Percentiles rank a stretch among this genome's conserved stretches.
These are phyloP conservation scores for Pipistrellus kuhlii DNA, from an alignment of 2,797 vertebrate genomes.

Conservation along the genomic window DNA sequence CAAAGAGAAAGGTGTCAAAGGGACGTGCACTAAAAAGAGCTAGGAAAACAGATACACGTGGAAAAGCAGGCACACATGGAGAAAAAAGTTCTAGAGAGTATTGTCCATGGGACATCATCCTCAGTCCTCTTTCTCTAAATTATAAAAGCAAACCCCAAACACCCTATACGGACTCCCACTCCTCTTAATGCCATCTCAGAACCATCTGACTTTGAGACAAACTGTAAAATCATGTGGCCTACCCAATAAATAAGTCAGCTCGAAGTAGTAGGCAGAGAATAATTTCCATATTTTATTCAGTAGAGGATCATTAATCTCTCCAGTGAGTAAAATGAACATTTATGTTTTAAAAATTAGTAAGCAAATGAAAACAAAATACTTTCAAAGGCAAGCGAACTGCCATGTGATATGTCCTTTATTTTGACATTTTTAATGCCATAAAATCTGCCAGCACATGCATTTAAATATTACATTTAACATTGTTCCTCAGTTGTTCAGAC, in stretches of 20 bases:
- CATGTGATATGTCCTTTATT: not conserved
- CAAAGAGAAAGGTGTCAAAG: not conserved
- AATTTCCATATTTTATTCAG: slow-evolving; percentile 52
- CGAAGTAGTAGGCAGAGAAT: not conserved
- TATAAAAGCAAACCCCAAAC: not conserved
- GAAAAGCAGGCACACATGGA: not conserved
- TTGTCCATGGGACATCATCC: not conserved
- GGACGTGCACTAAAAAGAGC: not conserved
- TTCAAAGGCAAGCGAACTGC: not conserved
- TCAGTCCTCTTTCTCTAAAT: not conserved
- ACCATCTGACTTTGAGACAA: not conserved
- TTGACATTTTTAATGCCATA: slow-evolving; percentile 45
- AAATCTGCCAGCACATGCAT: not conserved
- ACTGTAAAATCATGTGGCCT: not conserved
- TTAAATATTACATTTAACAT: slow-evolving; percentile 3
- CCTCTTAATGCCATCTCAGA: not conserved
- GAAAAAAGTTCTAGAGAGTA: not conserved
- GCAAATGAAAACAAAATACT: slow-evolving; percentile 56
- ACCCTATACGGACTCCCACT: not conserved
- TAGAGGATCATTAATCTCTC: slow-evolving; percentile 28
- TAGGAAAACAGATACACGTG: not conserved
- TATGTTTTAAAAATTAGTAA: slow-evolving; percentile 45
- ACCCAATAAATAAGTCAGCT: not conserved
- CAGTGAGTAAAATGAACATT: slow-evolving; percentile 42
- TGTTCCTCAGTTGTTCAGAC: not conserved